phyloP scores from a whole-genome alignment of 2,113 vertebrate species.

The Malurus cyaneus region DNA sequence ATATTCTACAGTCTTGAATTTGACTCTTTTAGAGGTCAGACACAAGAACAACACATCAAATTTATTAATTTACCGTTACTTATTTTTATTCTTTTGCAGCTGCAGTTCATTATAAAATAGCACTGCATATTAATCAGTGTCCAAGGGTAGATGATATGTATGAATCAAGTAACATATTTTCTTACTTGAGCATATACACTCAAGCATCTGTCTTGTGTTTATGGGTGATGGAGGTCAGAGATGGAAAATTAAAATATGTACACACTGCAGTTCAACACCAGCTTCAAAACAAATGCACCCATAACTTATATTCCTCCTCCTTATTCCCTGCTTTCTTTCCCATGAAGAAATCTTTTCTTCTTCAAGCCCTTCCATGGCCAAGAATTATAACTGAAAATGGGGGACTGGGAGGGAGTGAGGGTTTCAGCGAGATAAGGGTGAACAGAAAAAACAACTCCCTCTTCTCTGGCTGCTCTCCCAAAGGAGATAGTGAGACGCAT shows the following conservation, averaged over 20 bases:
- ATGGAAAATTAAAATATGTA: background rate
- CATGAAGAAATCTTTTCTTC: background rate
- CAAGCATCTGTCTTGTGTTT: background rate
- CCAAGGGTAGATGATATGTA: background rate
- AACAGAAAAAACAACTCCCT: background rate
- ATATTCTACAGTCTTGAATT: background rate
- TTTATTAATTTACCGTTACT: background rate
- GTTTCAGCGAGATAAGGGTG: background rate
- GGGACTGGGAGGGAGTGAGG: background rate
- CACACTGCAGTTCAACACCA: background rate
- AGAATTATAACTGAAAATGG: accelerated
- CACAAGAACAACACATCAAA: background rate
- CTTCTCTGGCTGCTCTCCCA: background rate
- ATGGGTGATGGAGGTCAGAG: background rate
- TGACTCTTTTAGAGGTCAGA: background rate
- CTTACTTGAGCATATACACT: background rate
- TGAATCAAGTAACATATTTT: background rate
- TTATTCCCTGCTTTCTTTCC: background rate
- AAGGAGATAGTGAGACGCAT: background rate
- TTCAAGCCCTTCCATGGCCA: background rate
- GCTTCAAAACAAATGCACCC: background rate
- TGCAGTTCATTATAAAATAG: background rate
- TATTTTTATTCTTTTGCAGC: background rate
- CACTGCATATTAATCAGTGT: background rate
- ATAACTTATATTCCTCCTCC: background rate